These are phyloP conservation scores for Protosalanx chinensis DNA, from an alignment of 2,797 vertebrate genomes.

Conservation along the genomic window DNA sequence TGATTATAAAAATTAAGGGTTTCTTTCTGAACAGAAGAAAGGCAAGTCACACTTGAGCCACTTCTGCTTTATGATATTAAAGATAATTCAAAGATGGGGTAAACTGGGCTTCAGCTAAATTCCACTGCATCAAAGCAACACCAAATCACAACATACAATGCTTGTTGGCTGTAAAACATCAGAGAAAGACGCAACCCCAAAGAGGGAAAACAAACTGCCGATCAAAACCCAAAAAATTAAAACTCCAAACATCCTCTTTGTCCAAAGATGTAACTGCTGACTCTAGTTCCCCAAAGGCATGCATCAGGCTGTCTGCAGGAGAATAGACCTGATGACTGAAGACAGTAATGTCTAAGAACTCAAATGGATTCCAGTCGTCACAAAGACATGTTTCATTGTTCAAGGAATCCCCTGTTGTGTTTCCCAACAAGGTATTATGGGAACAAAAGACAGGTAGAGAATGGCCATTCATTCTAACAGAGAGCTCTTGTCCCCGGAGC, in stretches of 20 bases:
- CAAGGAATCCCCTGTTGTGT: constrained; percentile 48
- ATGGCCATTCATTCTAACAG: constrained; percentile 44
- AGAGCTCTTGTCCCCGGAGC: constrained; percentile 35
- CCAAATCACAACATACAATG: neutral
- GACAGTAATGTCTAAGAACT: constrained; percentile 47
- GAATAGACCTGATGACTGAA: constrained; percentile 48
- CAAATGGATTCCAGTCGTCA: constrained; percentile 48
- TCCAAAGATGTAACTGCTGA: neutral
- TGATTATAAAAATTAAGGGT: neutral
- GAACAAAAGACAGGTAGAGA: constrained; percentile 45
- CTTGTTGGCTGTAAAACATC: neutral
- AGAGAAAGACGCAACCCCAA: neutral
- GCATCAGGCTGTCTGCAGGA: constrained; percentile 44
- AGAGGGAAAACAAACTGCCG: neutral
- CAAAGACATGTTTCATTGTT: constrained; percentile 49
- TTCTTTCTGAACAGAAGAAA: neutral
- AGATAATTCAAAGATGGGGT: neutral
- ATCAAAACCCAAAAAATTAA: neutral
- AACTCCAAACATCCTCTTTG: neutral
- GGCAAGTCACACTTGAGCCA: neutral
- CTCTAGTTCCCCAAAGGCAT: constrained; percentile 3
- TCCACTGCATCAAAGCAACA: neutral
- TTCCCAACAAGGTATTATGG: constrained; percentile 46
- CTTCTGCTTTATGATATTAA: neutral
- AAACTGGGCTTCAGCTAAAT: neutral